Base-by-base conservation (phyloP, 2,113 vertebrate genomes). In the Petrocephalus microphthalmus region DNA sequence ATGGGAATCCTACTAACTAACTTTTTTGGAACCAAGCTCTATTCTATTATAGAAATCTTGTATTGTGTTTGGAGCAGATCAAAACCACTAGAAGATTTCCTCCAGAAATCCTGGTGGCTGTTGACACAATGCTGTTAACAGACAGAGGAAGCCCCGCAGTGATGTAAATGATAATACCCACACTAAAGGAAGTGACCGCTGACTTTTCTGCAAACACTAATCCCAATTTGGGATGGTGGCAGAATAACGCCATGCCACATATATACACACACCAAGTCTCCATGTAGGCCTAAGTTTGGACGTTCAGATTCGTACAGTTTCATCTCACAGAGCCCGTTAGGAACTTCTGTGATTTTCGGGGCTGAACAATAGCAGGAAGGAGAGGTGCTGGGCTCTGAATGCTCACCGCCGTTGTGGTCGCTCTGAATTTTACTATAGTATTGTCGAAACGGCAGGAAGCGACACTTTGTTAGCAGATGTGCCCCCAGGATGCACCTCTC, bases 311-410 rank as follows among this genome's bases (percentile, higher is more conserved):
- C 33, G 42, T 19, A 37, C 29, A 33, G 81, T 88, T 37, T 37
- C 17, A 17, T 45, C 6, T 71, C 20, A 7, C 19, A 17, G 17
- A 54, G n/a, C 19, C 15, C 5, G 11, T 53, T 33, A 42, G 52
- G 51, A 74, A 15, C 64, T 33, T 19, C 29, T 81, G 33, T 82
- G 71, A 81, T 74, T 25, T 25, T 37, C 85, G 91, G 89, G 49
- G 37, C 84, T 89, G 57, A 91, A 95, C 94, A 95, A 95, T 93
- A 87, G 91, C 94, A 93, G 94, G 94, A 95, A 95, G 89, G 84
- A 57, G 88, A 88, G 90, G 88, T 90, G 89, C 87, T 51, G 47
- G 60, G 29, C 64, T 92, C 89, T 92, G 93, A 94, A 94, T 56
- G 78, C 29, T 67, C 45, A 88, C 29, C 92, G 93, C 53, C 7